Evolutionary conservation across 30 jellyfish, hydroid and myxozoan genomes (phyloP), one percentile per base, ranked within the genome.

Genomic region (Phacellophora camtschatica): DNA sequence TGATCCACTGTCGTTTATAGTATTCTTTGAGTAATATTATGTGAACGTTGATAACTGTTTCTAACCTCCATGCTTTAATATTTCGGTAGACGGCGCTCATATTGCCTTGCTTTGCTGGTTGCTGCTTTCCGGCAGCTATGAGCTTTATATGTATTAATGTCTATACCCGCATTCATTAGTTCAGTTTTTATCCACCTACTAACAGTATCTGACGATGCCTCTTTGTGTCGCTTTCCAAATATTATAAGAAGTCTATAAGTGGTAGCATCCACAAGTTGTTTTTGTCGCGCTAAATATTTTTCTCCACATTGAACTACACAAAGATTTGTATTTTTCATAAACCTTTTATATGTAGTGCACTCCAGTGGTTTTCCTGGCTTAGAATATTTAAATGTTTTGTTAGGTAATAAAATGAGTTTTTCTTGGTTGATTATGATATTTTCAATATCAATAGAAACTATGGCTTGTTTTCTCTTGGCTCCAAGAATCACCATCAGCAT

Each of bases 111-210:
- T 43, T 70, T 70, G 84, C 84, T 70, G 20, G 84, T 71, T 19
- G 84, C 32, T 25, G 84, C 84, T 18, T 69, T 71, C 28, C 71
- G 22, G 70, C 84, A 70, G 43, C 84, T 70, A 53, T 70, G 84
- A 11, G 84, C 84, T 70, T 45, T 70, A 48, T 41, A 70, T 41
- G 29, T 43, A 54, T 70, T 42, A 18, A 45, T 48, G 29, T 70
- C 37, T 13, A 70, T 70, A 43, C 84, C 84, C 49, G 84, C 71
- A 25, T 42, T 41, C 19, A 51, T n/a, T 30, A 70, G 67, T 42
- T 30, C 70, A 41, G 45, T 45, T 43, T 70, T 42, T 41, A 70
- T 70, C 84, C 84, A 70, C 24, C 84, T 42, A 25, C 71, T 25
- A 43, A 70, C 70, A 70, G 84, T 70, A 70, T 70, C 70, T 41